Base-by-base conservation (phyloP, 2,888 invertebrate genomes). In the Acleris holmiana region DNA sequence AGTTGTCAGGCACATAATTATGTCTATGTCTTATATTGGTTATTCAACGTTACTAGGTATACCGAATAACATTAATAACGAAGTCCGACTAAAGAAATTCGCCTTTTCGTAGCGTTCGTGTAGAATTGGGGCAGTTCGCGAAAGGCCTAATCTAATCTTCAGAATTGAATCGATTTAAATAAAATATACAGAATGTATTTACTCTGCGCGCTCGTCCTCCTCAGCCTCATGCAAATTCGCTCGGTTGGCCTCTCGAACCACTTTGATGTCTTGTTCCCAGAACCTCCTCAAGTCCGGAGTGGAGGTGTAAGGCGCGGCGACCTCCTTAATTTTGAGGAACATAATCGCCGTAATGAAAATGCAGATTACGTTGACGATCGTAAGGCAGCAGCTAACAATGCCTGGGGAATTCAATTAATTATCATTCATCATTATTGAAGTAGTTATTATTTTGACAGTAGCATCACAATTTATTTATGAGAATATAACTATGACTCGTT, bases 241-340 rank as follows among this genome's bases (percentile, higher is more conserved):
- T 59, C 93, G 91, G 79, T 96, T 96, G 19, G 93, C 93, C 73
- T 95, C 95, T 25, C 97, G 89, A 0, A 94, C 96, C n/a, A 95
- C 93, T 61, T 94, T 95, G 60, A 97, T 94, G 82, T 97, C 97
- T 71, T 95, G 95, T 78, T 96, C 95, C 96, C 97, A 97, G 84
- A 96, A 96, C 72, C 96, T 90, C 70, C 95, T 94, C 56, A 96
- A 88, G 76, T 95, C 95, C 23, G 95, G 95, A 68, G 95, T 95
- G 0, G 96, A 96, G 0, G 96, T 96, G 75, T 96, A 95, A 0
- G 96, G 97, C 57, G 97, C 96, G 0, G 96, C 95, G 8, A 97
- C 96, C 86, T 97, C 97, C 83, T 97, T 97, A 70, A 97, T 96
- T 94, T 96, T 97, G 56, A 97, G 87, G 67, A 97, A 95, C 69